These are phyloP conservation scores for Pygoscelis antarcticus DNA, from an alignment of 2,113 vertebrate genomes.

Conservation along the genomic window DNA sequence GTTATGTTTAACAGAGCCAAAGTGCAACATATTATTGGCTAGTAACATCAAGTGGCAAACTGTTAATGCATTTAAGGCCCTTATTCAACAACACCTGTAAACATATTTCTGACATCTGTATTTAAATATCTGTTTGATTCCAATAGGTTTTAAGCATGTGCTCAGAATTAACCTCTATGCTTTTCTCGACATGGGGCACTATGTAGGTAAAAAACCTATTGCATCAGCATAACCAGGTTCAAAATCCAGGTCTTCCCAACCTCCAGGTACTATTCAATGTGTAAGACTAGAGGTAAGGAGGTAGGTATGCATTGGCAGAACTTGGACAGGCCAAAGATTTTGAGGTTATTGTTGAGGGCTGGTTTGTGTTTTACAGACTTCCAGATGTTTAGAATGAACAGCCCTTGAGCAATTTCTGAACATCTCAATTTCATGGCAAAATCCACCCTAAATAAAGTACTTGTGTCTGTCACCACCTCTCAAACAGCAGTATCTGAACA, in stretches of 20 bases:
- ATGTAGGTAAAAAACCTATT: not conserved
- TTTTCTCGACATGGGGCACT: not conserved
- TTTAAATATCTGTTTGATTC: conserved; percentile 26
- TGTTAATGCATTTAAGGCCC: conserved; percentile 22
- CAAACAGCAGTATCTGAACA: not conserved
- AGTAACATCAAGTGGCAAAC: conserved; percentile 27
- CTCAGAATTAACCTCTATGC: conserved; percentile 44
- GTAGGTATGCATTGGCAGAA: not conserved
- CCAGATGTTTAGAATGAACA: not conserved
- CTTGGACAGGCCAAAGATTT: not conserved
- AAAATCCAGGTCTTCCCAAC: not conserved
- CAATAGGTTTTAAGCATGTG: conserved; percentile 37
- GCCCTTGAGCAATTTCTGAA: not conserved
- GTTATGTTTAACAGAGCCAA: conserved; percentile 21
- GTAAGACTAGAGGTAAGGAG: not conserved
- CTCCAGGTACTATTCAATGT: not conserved
- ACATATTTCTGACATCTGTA: conserved; percentile 40
- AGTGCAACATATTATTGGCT: not conserved
- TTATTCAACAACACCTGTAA: conserved; percentile 51
- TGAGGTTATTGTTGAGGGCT: not conserved
- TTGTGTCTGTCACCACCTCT: not conserved
- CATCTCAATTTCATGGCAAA: not conserved
- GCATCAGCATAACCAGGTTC: not conserved
- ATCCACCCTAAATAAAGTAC: not conserved
- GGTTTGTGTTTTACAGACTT: not conserved